These are phyloP conservation scores for Toxonevra muliebris DNA, from an alignment of 2,888 invertebrate genomes.

Conservation along the genomic window DNA sequence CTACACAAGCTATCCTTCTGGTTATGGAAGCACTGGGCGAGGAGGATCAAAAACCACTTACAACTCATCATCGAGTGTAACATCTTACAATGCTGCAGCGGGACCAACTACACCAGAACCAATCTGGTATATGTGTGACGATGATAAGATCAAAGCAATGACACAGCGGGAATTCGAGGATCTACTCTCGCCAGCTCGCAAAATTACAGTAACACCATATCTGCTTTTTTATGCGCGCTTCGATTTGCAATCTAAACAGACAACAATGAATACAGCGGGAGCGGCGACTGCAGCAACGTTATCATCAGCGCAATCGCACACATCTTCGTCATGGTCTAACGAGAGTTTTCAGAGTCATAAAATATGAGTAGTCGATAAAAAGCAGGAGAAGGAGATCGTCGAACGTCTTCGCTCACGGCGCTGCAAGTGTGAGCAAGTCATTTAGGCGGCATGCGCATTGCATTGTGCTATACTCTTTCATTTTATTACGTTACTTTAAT, in stretches of 20 bases:
- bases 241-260: constrained; percentile 61
- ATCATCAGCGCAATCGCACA: constrained; percentile 42
- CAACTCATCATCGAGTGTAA: constrained; percentile 14
- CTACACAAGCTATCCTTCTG: constrained; percentile 50
- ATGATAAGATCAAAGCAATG: constrained; percentile 83
- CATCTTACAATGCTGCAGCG: constrained; percentile 34
- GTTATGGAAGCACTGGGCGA: constrained; percentile 60
- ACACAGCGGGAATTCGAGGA: constrained; percentile 81
- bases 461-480: not conserved
- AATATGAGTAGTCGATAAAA: constrained; percentile 48
- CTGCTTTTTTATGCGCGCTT: constrained; percentile 82
- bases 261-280: constrained; percentile 31
- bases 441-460: constrained; percentile 21
- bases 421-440: constrained; percentile 34
- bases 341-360: constrained; percentile 52
- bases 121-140: constrained; percentile 88
- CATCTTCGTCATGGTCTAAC: constrained; percentile 53
- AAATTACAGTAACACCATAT: constrained; percentile 86
- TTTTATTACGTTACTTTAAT: no score
- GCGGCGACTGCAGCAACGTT: constrained; percentile 32
- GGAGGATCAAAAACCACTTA: constrained; percentile 43
- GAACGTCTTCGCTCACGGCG: constrained; percentile 16
- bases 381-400: constrained; percentile 22
- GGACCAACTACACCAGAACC: constrained; percentile 50
- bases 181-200: constrained; percentile 76